Base-by-base conservation (phyloP, 2,888 invertebrate genomes). In the Gymnosoma rotundatum region DNA sequence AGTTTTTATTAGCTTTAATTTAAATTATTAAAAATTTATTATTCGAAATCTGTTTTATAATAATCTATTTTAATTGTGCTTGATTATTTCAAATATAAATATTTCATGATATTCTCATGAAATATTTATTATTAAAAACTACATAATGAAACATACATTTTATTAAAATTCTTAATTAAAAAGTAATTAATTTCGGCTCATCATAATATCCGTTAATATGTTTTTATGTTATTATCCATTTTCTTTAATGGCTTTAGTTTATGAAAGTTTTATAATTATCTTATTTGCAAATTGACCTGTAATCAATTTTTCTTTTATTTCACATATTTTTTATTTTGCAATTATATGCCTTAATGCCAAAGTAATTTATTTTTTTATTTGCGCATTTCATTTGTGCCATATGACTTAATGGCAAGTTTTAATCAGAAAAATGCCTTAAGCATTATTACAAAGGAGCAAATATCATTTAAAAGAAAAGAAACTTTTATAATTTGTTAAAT, bases 331-430 rank as follows among this genome's bases (percentile, higher is more conserved):
- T 21, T 38, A 50, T 48, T 63, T 18, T 54, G 6, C 56, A 69
- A 58, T 72, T 72, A 36, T 20, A 20, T 48, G 45, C 18, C 32
- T 18, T 48, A 70, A 70, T 72, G 58, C 70, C 48, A 36, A 7
- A 12, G n/a, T 48, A 32, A 32, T 64, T 56, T 25, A 9, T 42
- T 58, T 32, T 58, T 56, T 58, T 32, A 7, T 32, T 67, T 76
- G 21, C 50, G 14, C 45, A 58, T 60, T 67, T 67, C 58, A 67
- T 60, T 75, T 58, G 21, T 60, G 58, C 58, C 66, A 38, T 76
- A 67, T 66, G 58, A 67, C 50, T 76, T 76, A 48, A 66, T 66
- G n/a, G 36, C 58, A 75, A 66, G 10, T 67, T 76, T 67, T 67
- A 58, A 36, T 66, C 48, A 75, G 56, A 58, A 75, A 58, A 75